These are phyloP conservation scores for Hyphantria cunea DNA, from an alignment of 1,140 invertebrate genomes.

Conservation along the genomic window DNA sequence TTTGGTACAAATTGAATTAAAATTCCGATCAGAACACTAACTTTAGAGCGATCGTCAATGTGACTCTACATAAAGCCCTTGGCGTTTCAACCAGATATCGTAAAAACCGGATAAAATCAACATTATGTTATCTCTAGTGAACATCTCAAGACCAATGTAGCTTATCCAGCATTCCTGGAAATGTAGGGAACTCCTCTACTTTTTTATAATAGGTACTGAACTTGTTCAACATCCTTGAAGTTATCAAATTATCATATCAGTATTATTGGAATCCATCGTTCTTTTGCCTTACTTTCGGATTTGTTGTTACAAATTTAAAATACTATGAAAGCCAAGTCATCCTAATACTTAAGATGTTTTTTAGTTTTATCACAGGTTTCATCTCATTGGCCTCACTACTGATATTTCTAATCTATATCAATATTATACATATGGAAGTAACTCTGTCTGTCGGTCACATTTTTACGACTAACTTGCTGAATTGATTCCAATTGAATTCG, in stretches of 20 bases:
- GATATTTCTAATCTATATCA: too few relatives aligned
- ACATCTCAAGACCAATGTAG: slow-evolving; percentile 6
- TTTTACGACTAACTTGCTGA: too few relatives aligned
- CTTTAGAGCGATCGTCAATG: slow-evolving; percentile 15
- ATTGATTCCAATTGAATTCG: too few relatives aligned
- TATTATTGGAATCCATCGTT: too few relatives aligned
- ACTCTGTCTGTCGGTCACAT: too few relatives aligned
- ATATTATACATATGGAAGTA: too few relatives aligned
- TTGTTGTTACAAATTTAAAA: too few relatives aligned
- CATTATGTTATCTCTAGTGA: slow-evolving; percentile 19
- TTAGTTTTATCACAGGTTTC: too few relatives aligned
- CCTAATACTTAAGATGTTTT: too few relatives aligned
- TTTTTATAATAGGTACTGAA: background rate
- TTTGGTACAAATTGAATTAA: background rate
- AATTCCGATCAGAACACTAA: slow-evolving; percentile 3
- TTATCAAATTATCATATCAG: slow-evolving; percentile 10
- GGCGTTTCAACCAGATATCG: slow-evolving; percentile 19
- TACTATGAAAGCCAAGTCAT: too few relatives aligned
- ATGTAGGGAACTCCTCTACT: background rate
- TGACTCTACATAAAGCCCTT: background rate
- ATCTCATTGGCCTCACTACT: too few relatives aligned
- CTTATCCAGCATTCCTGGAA: slow-evolving; percentile 20
- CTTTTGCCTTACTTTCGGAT: too few relatives aligned
- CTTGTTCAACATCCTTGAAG: slow-evolving; percentile 10
- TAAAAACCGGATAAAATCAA: slow-evolving; percentile 21